These are phyloP conservation scores for Dioctria linearis DNA, from an alignment of 2,888 invertebrate genomes.

Conservation along the genomic window DNA sequence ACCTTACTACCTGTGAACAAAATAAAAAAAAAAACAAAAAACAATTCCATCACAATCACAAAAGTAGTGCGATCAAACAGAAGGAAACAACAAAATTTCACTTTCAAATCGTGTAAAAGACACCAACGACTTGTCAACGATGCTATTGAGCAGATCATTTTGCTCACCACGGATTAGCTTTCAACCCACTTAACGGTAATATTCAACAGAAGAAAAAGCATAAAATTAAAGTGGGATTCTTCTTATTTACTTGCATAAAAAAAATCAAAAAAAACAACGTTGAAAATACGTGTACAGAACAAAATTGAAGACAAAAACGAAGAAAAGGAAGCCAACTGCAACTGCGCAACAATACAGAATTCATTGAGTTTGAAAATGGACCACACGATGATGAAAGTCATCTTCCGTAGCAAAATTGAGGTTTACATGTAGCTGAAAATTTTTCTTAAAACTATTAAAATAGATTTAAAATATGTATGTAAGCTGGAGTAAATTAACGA, in stretches of 20 bases:
- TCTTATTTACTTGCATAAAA: not conserved
- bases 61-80: not conserved
- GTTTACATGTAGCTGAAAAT: too few relatives aligned
- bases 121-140: not conserved
- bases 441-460: too few relatives aligned
- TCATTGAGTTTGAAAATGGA: not conserved
- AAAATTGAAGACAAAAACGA: constrained; percentile 21
- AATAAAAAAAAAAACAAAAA: not conserved
- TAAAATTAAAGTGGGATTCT: constrained; percentile 27
- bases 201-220: constrained; percentile 35
- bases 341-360: not conserved
- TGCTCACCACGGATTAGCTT: constrained; percentile 35
- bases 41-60: constrained; percentile 2
- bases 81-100: constrained; percentile 46
- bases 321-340: not conserved
- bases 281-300: not conserved
- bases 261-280: not conserved
- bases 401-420: too few relatives aligned
- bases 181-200: constrained; percentile 52
- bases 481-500: too few relatives aligned
- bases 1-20: not conserved
- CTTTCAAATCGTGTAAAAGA: constrained; percentile 32
- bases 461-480: not conserved
- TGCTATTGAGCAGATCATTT: constrained; percentile 33
- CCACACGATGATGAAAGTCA: not conserved